Evolutionary conservation across 92 coral and sea anemone species (phyloP).

Genomic region (Pocillopora meandrina): DNA sequence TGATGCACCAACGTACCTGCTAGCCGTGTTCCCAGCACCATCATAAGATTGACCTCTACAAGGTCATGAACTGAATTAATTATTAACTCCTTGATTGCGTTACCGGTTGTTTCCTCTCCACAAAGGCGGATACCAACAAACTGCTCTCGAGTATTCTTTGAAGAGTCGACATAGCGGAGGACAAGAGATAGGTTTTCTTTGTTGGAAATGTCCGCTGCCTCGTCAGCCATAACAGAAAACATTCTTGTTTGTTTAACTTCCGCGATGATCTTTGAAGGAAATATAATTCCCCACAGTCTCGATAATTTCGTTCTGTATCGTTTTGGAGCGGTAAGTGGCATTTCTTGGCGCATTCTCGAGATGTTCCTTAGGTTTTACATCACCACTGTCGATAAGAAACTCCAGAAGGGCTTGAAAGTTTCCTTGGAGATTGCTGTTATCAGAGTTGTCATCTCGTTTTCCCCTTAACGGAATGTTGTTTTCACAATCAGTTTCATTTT

Average conservation of each 20-base stretch:
- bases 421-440: slow-evolving; percentile 57
- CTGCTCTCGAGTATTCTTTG: slow-evolving; percentile 59
- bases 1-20: slow-evolving; percentile 34
- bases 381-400: slow-evolving; percentile 65
- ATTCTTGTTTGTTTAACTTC: slow-evolving; percentile 23
- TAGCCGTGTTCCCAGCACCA: slow-evolving; percentile 76
- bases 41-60: slow-evolving; percentile 76
- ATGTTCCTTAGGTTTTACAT: slow-evolving; percentile 51
- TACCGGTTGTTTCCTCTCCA: slow-evolving; percentile 66
- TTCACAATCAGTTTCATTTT: slow-evolving; percentile 58
- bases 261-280: slow-evolving; percentile 33
- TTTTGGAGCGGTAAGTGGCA: slow-evolving; percentile 61
- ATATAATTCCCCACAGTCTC: slow-evolving; percentile 58
- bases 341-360: slow-evolving; percentile 62
- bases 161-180: slow-evolving; percentile 54
- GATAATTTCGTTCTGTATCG: slow-evolving; percentile 58
- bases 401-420: slow-evolving; percentile 67
- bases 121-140: slow-evolving; percentile 63
- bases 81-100: slow-evolving; percentile 58
- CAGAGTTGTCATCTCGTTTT: slow-evolving; percentile 60
- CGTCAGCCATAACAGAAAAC: slow-evolving; percentile 53
- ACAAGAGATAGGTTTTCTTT: slow-evolving; percentile 60
- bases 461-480: slow-evolving; percentile 54
- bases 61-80: slow-evolving; percentile 57
- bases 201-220: slow-evolving; percentile 60